Percentiles rank a stretch among this genome's conserved stretches.
Conservation (phyloP, 2,797 vertebrate genomes). For the Selene dorsalis region DNA sequence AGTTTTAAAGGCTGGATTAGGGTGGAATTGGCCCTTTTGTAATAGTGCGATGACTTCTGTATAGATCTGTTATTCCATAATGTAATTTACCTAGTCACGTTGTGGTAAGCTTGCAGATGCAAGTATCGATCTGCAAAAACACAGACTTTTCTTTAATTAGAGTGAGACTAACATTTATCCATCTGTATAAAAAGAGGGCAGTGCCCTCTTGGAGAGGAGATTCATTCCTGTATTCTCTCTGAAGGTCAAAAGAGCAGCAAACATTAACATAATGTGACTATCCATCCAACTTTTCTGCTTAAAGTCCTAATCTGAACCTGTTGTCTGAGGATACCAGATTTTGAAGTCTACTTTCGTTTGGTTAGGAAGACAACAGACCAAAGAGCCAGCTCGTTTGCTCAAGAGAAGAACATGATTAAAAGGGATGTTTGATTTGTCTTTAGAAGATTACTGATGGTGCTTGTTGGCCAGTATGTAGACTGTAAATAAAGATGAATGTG, state of each 20-base stretch:
- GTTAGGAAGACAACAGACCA: not conserved
- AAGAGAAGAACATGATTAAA: not conserved
- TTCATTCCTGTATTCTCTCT: slow-evolving; percentile 10
- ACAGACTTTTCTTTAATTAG: slow-evolving; percentile 19
- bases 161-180: slow-evolving; percentile 4
- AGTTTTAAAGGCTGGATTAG: slow-evolving; percentile 34
- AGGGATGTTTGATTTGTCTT: not conserved
- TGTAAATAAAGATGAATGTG: too few species aligned
- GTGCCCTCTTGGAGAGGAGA: slow-evolving; percentile 60
- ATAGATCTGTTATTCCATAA: slow-evolving; percentile 46
- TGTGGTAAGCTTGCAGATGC: slow-evolving; percentile 23
- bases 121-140: slow-evolving; percentile 27
- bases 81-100: slow-evolving; percentile 39
- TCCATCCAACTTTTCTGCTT: not conserved
- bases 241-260: slow-evolving; percentile 30
- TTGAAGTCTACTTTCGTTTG: not conserved
- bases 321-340: not conserved
- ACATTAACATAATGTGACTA: slow-evolving; percentile 6
- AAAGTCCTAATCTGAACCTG: not conserved
- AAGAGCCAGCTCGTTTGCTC: not conserved
- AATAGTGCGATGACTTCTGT: slow-evolving; percentile 34
- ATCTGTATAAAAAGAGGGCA: slow-evolving; percentile 20
- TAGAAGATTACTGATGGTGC: too few species aligned
- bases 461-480: too few species aligned
- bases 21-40: slow-evolving; percentile 28